These are phyloP conservation scores for Solen grandis DNA, from an alignment of 1,140 invertebrate species.

Conservation along the genomic window DNA sequence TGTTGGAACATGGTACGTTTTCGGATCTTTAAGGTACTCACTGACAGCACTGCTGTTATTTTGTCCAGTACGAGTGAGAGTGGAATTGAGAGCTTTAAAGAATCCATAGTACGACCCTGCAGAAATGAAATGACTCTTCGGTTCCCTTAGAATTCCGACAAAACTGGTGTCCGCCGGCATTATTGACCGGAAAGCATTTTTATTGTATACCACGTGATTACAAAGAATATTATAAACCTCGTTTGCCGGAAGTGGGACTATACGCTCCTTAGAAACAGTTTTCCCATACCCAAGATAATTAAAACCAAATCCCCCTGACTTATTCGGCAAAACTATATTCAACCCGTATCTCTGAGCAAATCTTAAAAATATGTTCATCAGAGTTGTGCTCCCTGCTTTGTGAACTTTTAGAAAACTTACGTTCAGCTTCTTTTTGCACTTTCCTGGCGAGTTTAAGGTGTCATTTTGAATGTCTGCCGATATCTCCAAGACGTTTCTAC, in stretches of 20 bases:
- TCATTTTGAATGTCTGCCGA: too few species aligned
- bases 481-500: too few species aligned
- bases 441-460: too few species aligned
- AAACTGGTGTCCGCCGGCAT: constrained; percentile 68
- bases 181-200: constrained; percentile 54
- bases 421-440: constrained; percentile 54
- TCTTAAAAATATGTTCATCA: constrained; percentile 70
- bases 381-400: constrained; percentile 72
- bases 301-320: constrained; percentile 22
- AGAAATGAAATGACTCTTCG: constrained; percentile 69
- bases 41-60: constrained; percentile 4
- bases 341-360: constrained; percentile 64
- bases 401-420: constrained; percentile 72
- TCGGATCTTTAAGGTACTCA: constrained; percentile 49
- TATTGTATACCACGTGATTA: constrained; percentile 67
- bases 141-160: constrained; percentile 71
- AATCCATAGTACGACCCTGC: constrained; percentile 67
- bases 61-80: neutral
- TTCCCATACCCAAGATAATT: constrained; percentile 59
- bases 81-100: constrained; percentile 20
- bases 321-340: constrained; percentile 65
- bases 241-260: constrained; percentile 54
- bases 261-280: constrained; percentile 25
- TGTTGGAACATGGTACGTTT: neutral
- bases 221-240: constrained; percentile 62